These are phyloP conservation scores for Ornithoptera alexandrae DNA, from an alignment of 2,888 invertebrate genomes.

Conservation along the genomic window DNA sequence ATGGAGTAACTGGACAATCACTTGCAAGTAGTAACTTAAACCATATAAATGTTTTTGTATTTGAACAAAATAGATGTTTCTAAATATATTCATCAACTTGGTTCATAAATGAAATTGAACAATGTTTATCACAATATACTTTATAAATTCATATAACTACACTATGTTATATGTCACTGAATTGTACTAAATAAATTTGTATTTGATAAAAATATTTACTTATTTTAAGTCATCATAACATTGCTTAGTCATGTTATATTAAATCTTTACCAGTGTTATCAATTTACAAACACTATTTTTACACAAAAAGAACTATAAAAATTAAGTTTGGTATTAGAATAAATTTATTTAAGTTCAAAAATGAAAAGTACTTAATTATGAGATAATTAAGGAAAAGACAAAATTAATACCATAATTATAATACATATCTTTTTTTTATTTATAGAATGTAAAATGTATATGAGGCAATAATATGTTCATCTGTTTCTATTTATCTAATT, in stretches of 20 bases:
- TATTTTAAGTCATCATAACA: not conserved
- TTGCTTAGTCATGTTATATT: not conserved
- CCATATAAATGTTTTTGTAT: not conserved
- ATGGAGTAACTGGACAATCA: not conserved
- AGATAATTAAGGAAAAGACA: no score
- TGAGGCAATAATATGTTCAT: no score
- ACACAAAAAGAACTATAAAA: not conserved
- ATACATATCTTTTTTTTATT: no score
- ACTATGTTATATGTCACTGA: not conserved
- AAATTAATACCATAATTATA: no score
- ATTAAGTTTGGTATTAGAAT: not conserved
- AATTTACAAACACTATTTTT: not conserved
- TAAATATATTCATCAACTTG: no score
- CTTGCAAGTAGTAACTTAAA: not conserved
- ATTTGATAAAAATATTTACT: not conserved
- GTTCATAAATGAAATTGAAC: not conserved
- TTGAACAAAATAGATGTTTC: no score
- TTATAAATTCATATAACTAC: not conserved
- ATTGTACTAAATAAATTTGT: not conserved
- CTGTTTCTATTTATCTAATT: no score
- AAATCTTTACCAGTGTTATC: not conserved
- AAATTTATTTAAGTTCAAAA: no score
- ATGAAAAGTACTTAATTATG: no score
- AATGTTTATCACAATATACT: not conserved
- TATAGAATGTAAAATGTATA: no score